Conservation (phyloP, 2,797 vertebrate genomes). For the Galaxias olidus region DNA sequence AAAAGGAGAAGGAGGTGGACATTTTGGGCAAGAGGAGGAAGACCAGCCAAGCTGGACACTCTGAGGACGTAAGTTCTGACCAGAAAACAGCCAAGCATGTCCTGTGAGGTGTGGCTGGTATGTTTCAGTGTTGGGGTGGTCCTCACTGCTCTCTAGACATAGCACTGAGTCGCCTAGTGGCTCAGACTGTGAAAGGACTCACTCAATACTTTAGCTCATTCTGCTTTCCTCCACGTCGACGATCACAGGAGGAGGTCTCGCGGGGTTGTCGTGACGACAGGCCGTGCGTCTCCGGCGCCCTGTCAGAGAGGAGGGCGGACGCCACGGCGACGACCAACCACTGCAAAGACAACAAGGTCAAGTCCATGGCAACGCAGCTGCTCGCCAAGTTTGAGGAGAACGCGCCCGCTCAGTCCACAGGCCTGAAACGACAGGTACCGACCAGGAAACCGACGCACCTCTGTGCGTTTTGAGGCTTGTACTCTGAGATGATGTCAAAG, state of each 20-base stretch:
- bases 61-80: conserved; percentile 88
- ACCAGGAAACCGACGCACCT: neutral
- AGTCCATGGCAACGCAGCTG: conserved; percentile 95
- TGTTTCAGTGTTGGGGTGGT: no score
- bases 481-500: neutral
- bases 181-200: neutral
- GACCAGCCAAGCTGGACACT: conserved; percentile 89
- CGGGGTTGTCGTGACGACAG: conserved; percentile 77
- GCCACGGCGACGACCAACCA: conserved; percentile 76
- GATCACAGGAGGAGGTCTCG: conserved; percentile 81
- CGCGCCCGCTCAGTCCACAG: conserved; percentile 79
- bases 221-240: neutral
- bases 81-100: conserved; percentile 4
- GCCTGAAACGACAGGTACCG: conserved; percentile 89
- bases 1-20: conserved; percentile 94
- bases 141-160: no score
- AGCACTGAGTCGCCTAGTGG: no score
- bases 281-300: conserved; percentile 67
- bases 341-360: conserved; percentile 98
- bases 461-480: neutral
- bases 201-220: neutral
- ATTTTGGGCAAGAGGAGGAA: conserved; percentile 92
- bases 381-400: conserved; percentile 97
- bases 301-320: conserved; percentile 82
- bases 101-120: no score